A percentile compares a stretch with the other conserved stretches of the same genome.
phyloP scores from a whole-genome alignment of 1,140 invertebrate genomes.

The Monomorium pharaonis region DNA sequence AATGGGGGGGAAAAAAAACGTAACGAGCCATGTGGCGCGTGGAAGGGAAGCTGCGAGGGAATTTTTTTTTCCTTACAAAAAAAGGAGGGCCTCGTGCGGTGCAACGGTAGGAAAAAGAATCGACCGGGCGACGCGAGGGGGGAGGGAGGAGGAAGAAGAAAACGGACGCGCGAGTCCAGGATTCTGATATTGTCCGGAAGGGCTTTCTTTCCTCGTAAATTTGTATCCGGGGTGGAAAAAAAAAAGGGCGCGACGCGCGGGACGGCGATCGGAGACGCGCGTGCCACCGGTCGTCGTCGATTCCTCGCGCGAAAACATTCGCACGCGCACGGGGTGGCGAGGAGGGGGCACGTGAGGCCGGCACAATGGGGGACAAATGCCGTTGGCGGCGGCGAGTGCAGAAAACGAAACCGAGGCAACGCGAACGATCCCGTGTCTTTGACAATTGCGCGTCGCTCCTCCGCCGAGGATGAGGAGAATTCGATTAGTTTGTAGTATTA shows the following conservation, averaged over 20 bases:
- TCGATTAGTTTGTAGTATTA: constrained; percentile 17
- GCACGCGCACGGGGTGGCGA: background rate
- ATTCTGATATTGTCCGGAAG: constrained; percentile 40
- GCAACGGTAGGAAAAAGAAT: constrained; percentile 52
- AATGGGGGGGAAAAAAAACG: constrained; percentile 75
- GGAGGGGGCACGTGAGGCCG: constrained; percentile 40
- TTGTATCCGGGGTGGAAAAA: constrained; percentile 34
- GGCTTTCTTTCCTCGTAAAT: constrained; percentile 19
- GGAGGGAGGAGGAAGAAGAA: constrained; percentile 35
- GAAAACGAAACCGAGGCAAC: background rate
- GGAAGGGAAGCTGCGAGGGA: constrained; percentile 73
- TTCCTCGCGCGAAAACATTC: constrained; percentile 52
- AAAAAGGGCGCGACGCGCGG: constrained; percentile 40
- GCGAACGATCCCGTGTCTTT: background rate
- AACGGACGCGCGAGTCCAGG: constrained; percentile 66
- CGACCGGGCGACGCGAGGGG: constrained; percentile 60
- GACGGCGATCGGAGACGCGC: too few relatives aligned
- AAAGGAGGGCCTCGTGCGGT: constrained; percentile 63
- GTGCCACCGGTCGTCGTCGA: constrained; percentile 31
- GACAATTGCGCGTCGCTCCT: background rate
- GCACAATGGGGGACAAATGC: constrained; percentile 59
- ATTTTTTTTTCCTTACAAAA: constrained; percentile 60
- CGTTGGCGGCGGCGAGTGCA: background rate
- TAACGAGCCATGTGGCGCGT: constrained; percentile 80
- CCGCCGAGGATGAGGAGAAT: too few relatives aligned